Base-by-base conservation (phyloP, 1,140 invertebrate species). In the Diabrotica undecimpunctata region DNA sequence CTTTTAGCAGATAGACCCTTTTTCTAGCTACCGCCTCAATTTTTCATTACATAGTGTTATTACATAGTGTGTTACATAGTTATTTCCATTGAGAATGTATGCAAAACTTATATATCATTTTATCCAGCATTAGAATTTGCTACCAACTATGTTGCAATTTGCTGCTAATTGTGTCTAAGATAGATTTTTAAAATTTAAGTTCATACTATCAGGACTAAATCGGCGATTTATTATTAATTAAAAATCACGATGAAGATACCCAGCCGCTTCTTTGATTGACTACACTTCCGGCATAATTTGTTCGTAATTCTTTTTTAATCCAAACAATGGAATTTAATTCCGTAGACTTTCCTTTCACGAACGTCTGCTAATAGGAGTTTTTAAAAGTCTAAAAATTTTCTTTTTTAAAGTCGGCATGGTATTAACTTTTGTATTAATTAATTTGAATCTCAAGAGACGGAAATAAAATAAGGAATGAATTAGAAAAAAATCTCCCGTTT, bases 271-370 rank as follows among this genome's bases (percentile, higher is more conserved):
- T 25, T 25, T 25, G 41, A 46, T 46, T 46, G n/a, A 46, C 8
- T n/a, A 46, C 41, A 46, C 41, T 46, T 46, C 54, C 6, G n/a
- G 7, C 35, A 13, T 35, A 35, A 35, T 55, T 55, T 55, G 13
- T 55, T 55, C 14, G 7, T 55, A 55, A 55, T 55, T 35, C n/a
- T 55, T 50, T 46, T 41, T 59, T 50, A 46, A 59, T 59, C 57
- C 57, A 39, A 46, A 59, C 57, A 14, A 59, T 36, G 41, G 57
- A 59, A 41, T 59, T 59, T 59, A 46, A 59, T 59, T 38, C 57
- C 37, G 14, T 25, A 12, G 37, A 38, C 37, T 11, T 13, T 59
- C 41, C 12, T 13, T 41, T 50, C 57, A 25, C 13, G 39, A 59
- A 59, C 57, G 41, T 13, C 57, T 46, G 57, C 57, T 59, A 59